Evolutionary conservation across 1,140 invertebrate species (phyloP), one percentile per base, ranked within the genome.

Genomic region (Oppia nitens): DNA sequence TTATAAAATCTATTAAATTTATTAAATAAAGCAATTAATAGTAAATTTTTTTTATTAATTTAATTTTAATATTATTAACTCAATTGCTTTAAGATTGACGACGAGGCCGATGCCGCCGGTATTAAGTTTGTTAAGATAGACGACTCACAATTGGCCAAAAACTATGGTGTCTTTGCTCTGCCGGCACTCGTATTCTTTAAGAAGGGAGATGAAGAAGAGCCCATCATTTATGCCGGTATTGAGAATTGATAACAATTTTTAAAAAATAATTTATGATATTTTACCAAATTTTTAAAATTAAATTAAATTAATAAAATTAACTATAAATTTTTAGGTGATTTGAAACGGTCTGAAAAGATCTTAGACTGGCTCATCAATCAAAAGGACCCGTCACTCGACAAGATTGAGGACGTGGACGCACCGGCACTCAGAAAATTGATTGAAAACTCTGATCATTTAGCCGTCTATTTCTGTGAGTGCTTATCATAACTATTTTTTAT

Each of bases 101-200:
- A 72, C 60, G 64, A 68, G 62, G 66, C 63, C 9, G 60, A 64
- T 53, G 49, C 58, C 9, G 60, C 57, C 23, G 84, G 86, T 66
- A 91, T 94, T 81, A 58, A 89, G 2, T 89, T 94, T 73, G 88
- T 93, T 0, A 94, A 94, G 73, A 88, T 93, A 67, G 87, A 92
- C 67, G 90, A 92, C 70, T 75, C 78, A 56, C 84, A 87, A 48
- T 87, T 92, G 74, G 86, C 88, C 27, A 81, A 82, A 68, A 86
- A 91, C 72, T 73, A 66, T 32, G 72, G 67, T 54, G 68, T 72
- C 1, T 70, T 64, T 58, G 68, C 69, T 2, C 62, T 73, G 3
- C 72, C 72, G 2, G 70, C 71, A 40, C 62, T 73, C 11, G 64
- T 73, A 25, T 72, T 72, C 60, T 71, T 90, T 69, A 86, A 59